A percentile compares a stretch with the other conserved stretches of the same genome.
These are phyloP conservation scores for Onychorhynchus coronatus DNA, from an alignment of 2,113 vertebrate species.

Conservation along the genomic window DNA sequence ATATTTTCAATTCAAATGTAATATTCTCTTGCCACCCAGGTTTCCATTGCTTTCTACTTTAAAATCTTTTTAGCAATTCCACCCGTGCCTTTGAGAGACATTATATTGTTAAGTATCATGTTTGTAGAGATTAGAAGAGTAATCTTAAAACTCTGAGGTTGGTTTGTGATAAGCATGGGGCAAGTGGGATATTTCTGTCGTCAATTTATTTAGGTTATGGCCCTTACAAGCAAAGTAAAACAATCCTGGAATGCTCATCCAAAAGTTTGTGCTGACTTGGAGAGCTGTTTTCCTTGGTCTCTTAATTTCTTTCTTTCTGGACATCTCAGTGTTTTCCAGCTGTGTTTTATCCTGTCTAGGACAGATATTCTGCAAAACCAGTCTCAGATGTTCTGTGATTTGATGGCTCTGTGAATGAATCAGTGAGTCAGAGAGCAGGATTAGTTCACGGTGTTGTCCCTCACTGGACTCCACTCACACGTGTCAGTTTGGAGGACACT, in stretches of 20 bases:
- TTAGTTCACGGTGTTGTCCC: not conserved
- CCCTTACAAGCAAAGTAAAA: not conserved
- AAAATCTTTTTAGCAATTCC: not conserved
- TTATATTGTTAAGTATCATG: not conserved
- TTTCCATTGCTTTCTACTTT: not conserved
- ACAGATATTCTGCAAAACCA: not conserved
- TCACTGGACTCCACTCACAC: not conserved
- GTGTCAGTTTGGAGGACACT: not conserved
- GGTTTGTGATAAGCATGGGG: not conserved
- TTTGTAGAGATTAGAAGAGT: not conserved
- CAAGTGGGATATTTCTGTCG: not conserved
- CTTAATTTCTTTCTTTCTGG: not conserved
- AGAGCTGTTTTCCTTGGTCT: not conserved
- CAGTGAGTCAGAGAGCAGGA: not conserved
- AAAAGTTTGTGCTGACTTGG: not conserved
- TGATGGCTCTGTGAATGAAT: not conserved
- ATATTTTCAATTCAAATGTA: constrained; percentile 21
- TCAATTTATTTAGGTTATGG: not conserved
- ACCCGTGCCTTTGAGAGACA: not conserved
- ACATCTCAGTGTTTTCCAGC: not conserved
- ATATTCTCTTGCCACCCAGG: constrained; percentile 8
- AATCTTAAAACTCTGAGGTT: not conserved
- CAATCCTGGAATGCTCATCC: not conserved
- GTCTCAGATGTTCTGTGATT: not conserved
- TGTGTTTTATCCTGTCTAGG: not conserved